Percentiles rank a stretch among this genome's conserved stretches.
Conservation (phyloP, 2,113 vertebrate species). For the Ursus arctos region DNA sequence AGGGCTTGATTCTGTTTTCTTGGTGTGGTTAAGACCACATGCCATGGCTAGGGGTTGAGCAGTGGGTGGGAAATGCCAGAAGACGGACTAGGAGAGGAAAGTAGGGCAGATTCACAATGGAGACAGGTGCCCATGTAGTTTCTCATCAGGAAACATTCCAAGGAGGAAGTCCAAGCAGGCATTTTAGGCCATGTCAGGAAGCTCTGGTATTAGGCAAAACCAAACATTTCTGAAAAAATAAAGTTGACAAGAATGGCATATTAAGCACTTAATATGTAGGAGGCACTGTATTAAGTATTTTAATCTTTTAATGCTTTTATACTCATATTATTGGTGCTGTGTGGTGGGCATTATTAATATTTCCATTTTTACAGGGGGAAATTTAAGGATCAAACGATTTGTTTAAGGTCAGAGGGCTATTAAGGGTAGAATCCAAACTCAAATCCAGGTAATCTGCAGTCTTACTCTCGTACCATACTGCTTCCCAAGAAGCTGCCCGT, state of each 20-base stretch:
- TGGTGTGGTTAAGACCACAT: not conserved
- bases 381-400: constrained; percentile 5
- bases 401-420: not conserved
- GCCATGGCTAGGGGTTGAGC: no score
- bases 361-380: not conserved
- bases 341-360: not conserved
- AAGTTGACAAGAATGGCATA: not conserved
- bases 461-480: not conserved
- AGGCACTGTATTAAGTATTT: not conserved
- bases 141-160: not conserved
- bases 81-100: not conserved
- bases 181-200: not conserved
- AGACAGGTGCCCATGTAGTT: not conserved
- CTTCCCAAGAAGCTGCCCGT: not conserved
- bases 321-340: not conserved
- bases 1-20: not conserved
- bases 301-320: not conserved
- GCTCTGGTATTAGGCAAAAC: not conserved
- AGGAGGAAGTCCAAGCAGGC: not conserved
- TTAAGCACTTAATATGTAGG: not conserved
- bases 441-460: not conserved
- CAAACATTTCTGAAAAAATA: constrained; percentile 26
- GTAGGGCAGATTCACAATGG: not conserved
- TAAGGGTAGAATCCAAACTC: constrained; percentile 19
- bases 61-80: not conserved